These are phyloP conservation scores for Drosophila busckii DNA, from an alignment of 1,140 invertebrate species.

Conservation along the genomic window DNA sequence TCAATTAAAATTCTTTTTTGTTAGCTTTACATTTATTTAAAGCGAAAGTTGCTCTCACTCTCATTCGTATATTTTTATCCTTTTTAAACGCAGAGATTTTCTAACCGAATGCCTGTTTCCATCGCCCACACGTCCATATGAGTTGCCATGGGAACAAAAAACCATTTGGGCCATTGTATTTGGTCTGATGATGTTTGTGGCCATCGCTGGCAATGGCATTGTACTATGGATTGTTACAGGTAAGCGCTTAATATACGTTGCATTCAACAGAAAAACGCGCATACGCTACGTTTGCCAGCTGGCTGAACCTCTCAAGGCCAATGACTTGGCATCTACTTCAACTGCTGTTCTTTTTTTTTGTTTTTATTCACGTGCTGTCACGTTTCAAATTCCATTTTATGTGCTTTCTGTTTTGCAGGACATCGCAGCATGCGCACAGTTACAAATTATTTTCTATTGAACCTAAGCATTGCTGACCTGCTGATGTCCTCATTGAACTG, in stretches of 20 bases:
- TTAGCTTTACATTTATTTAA: neutral
- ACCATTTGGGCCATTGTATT: constrained; percentile 86
- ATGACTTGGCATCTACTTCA: neutral
- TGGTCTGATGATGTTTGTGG: constrained; percentile 86
- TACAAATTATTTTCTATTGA: constrained; percentile 98
- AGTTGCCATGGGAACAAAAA: constrained; percentile 79
- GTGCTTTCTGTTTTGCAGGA: constrained; percentile 78
- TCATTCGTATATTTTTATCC: neutral
- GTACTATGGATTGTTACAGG: constrained; percentile 94
- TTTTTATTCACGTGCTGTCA: constrained; percentile 28
- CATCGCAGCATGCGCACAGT: constrained; percentile 96
- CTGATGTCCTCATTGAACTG: constrained; percentile 96
- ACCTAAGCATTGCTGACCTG: constrained; percentile 94
- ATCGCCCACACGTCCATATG: constrained; percentile 74
- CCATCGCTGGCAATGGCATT: constrained; percentile 89
- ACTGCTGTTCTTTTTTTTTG: constrained; percentile 42
- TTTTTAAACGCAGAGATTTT: constrained; percentile 62
- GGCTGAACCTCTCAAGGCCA: neutral
- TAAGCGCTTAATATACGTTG: constrained; percentile 75
- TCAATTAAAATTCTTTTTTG: neutral
- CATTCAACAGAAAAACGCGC: constrained; percentile 33
- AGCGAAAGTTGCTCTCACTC: neutral
- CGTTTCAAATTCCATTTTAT: constrained; percentile 21
- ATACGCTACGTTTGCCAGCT: constrained; percentile 29
- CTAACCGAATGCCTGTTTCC: constrained; percentile 77